Conservation (phyloP, 1,140 invertebrate species). For the Bombus balteatus region DNA sequence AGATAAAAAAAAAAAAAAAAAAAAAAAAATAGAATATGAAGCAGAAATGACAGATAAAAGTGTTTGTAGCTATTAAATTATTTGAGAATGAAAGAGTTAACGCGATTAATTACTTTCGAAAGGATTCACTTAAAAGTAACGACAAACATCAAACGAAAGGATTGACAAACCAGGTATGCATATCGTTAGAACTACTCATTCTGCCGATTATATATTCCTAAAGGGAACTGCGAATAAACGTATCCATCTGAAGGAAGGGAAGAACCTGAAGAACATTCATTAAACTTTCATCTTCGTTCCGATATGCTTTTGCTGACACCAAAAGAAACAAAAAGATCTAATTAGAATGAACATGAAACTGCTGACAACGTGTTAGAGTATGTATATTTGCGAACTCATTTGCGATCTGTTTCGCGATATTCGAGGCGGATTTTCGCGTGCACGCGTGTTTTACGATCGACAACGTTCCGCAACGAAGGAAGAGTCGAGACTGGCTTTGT, state of each 20-base stretch:
- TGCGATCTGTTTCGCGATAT: not conserved
- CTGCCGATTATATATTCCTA: not conserved
- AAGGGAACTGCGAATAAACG: not conserved
- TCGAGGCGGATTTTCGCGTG: too few species aligned
- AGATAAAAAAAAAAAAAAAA: too few species aligned
- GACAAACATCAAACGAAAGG: not conserved
- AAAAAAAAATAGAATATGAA: too few species aligned
- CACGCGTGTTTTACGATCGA: not conserved
- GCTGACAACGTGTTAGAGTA: too few species aligned
- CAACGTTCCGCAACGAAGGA: conserved; percentile 4
- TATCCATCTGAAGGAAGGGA: not conserved
- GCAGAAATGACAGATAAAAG: too few species aligned
- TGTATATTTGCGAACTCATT: too few species aligned
- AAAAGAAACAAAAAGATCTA: not conserved
- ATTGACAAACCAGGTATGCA: not conserved
- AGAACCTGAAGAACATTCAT: not conserved
- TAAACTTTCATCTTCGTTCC: not conserved
- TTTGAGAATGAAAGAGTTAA: too few species aligned
- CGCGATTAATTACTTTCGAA: too few species aligned
- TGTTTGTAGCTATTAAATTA: too few species aligned
- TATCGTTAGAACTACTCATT: not conserved
- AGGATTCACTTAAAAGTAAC: not conserved
- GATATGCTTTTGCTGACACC: not conserved
- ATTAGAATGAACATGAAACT: too few species aligned
- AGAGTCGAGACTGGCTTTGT: conserved; percentile 28